Base-by-base conservation (phyloP, 2,113 vertebrate species). In the Tyrannus savana region DNA sequence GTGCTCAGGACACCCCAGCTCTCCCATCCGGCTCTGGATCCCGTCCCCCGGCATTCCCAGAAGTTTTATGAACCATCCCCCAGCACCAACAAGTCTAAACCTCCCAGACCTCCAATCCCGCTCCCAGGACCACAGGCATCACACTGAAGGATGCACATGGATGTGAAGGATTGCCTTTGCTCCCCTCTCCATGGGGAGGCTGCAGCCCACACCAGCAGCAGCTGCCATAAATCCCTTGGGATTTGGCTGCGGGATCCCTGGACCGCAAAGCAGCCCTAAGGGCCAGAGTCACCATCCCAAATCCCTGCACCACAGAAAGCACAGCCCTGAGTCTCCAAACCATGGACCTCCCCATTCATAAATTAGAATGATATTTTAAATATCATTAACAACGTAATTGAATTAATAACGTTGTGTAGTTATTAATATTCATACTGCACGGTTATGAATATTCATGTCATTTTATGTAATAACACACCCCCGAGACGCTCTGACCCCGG, bases 21-120 rank as follows among this genome's bases (percentile, higher is more conserved):
- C 22, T 33, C n/a, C 60, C 31, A 39, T 4, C 22, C 28, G 9
- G 22, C 60, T 85, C 74, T 2, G 1, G 56, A 64, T 79, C 55
- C 53, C 4, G 25, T 58, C 68, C 68, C 37, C 10, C 0, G 0
- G 2, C 3, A 0, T 44, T 73, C 86, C 75, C 16, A 3, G 28
- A 23, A 19, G 9, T 7, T 88, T 79, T 9, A 59, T 6, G 66
- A 67, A 42, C 39, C 19, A 3, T 31, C 6, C 9, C 24, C 31
- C 23, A 7, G 73, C 8, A 2, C 14, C 35, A 67, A 31, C 19
- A 28, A 84, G 7, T 15, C 72, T 28, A 24, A 91, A 67, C 2
- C 28, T 42, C 47, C 42, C 78, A 11, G 71, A 13, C 68, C 52
- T 42, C 21, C 3, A 31, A 62, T 44, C 31, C 46, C 10, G 5